Evolutionary conservation across 2,888 invertebrate species (phyloP).

Genomic region (Mythimna impura): DNA sequence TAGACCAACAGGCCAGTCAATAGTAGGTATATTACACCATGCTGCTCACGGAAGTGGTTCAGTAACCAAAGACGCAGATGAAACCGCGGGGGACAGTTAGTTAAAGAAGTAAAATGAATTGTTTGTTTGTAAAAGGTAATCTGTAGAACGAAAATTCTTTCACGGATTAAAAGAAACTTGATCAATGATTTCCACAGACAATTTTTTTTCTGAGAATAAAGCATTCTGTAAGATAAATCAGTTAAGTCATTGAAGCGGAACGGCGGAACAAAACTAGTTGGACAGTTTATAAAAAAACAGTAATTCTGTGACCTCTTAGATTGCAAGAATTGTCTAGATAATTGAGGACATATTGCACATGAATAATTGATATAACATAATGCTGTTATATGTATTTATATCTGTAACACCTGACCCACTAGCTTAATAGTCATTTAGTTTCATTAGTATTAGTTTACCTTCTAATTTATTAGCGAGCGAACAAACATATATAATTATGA

Average conservation of each 20-base stretch:
- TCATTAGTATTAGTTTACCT: constrained; percentile 24
- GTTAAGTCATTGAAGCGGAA: not conserved
- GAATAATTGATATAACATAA: constrained; percentile 1
- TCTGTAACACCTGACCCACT: constrained; percentile 7
- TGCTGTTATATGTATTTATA: constrained; percentile 14
- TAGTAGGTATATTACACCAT: too few relatives aligned
- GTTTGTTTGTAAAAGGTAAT: not conserved
- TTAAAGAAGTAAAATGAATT: not conserved
- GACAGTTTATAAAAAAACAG: not conserved
- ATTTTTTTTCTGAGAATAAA: too few relatives aligned
- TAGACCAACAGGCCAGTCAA: too few relatives aligned
- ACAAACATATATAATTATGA: constrained; percentile 7
- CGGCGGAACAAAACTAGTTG: not conserved
- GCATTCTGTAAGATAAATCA: too few relatives aligned
- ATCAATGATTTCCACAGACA: too few relatives aligned
- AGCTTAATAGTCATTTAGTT: constrained; percentile 8
- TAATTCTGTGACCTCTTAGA: not conserved
- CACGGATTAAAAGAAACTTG: not conserved
- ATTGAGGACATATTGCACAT: constrained; percentile 24
- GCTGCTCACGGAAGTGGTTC: too few relatives aligned
- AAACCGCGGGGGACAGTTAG: too few relatives aligned
- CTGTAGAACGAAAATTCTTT: not conserved
- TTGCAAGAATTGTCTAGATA: not conserved
- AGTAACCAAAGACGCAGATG: too few relatives aligned
- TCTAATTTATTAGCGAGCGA: constrained; percentile 25